Evolutionary conservation across 2,113 vertebrate species (phyloP), one percentile per base, ranked within the genome.

Genomic region (Delphinus delphis): DNA sequence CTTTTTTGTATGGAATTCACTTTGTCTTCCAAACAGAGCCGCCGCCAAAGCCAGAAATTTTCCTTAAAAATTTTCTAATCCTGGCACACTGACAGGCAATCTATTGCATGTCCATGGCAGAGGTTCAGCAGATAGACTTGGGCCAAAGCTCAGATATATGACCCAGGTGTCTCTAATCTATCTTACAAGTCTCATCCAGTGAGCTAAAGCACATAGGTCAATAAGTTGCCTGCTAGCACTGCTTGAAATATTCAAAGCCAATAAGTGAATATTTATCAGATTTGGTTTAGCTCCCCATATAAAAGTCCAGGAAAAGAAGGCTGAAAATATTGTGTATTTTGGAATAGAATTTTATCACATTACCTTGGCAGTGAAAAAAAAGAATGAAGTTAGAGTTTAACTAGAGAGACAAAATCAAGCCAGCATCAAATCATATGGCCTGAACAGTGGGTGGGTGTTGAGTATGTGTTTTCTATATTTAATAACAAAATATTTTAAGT

Each of bases 11-110:
- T 85, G 67, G 5, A 60, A 65, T 38, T 85, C 28, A 53, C 50
- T 94, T 90, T 97, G 70, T 83, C 38, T 96, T 97, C 71, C 88
- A 95, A 91, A 95, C 50, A 94, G 62, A 92, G 50, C 36, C 12
- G 80, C 28, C 41, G 92, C 36, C 53, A 93, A 85, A 97, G 76
- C 3, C 38, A 96, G 55, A 31, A 67, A 41, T 95, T 60, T 82
- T 76, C 47, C 58, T 91, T 88, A 28, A 41, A 82, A 74, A 25
- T 21, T 74, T 74, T 97, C 55, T 63, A 41, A 84, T 55, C 11
- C 53, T 97, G 67, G 73, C 41, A 92, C 18, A 80, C 38, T 86
- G 82, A 83, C 81, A 97, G 33, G 53, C 3, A 67, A 11, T 88
- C 58, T 94, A 53, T 25, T 55, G 50, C 81, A 73, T 85, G 11